Conservation (phyloP, 2,797 vertebrate species). For the Poecilia gillii region DNA sequence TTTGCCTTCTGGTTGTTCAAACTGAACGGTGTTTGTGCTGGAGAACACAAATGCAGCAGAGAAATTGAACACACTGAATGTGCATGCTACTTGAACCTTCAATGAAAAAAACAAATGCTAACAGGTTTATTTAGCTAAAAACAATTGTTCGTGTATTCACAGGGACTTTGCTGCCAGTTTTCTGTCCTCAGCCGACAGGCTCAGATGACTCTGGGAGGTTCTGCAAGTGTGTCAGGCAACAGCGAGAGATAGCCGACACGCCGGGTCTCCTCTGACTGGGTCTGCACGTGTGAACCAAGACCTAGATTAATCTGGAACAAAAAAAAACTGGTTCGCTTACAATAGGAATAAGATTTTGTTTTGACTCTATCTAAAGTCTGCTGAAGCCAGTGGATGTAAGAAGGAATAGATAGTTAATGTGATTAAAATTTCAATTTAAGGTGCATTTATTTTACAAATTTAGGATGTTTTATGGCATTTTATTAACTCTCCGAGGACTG, state of each 20-base stretch:
- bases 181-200: background rate
- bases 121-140: background rate
- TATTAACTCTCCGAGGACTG: background rate
- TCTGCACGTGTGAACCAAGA: background rate
- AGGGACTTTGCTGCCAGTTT: background rate
- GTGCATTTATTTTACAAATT: background rate
- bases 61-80: background rate
- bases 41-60: background rate
- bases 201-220: background rate
- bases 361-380: background rate
- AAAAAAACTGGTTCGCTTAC: background rate
- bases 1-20: background rate
- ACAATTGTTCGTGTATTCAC: background rate
- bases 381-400: background rate
- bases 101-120: background rate
- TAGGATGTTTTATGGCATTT: background rate
- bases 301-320: conserved; percentile 1
- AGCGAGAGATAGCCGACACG: background rate
- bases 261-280: background rate
- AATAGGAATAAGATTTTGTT: background rate
- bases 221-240: conserved; percentile 3
- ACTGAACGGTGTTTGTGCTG: background rate
- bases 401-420: background rate
- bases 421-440: background rate
- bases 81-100: background rate